Conservation (phyloP, 2,797 vertebrate genomes). For the Oreochromis mossambicus region DNA sequence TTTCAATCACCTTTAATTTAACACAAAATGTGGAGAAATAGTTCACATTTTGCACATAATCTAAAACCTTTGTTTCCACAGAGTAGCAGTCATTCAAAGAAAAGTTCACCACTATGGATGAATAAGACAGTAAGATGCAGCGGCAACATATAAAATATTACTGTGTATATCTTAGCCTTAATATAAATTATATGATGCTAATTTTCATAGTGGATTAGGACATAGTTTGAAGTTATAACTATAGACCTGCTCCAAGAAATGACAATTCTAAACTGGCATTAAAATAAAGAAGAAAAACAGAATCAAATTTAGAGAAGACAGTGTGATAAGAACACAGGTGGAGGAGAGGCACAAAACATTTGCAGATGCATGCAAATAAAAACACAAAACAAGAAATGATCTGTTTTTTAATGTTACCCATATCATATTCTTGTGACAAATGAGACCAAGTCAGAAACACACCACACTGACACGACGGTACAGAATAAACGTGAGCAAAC, state of each 20-base stretch:
- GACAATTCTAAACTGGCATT: accelerated
- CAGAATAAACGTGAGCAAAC: background rate
- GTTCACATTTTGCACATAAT: background rate
- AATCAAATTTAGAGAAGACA: background rate
- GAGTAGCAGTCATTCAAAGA: accelerated
- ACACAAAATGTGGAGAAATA: background rate
- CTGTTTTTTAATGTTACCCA: background rate
- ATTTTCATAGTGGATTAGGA: background rate
- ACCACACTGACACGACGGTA: background rate
- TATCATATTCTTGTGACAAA: background rate
- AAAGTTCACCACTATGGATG: background rate
- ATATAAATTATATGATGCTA: background rate
- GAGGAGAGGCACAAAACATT: background rate
- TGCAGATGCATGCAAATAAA: background rate
- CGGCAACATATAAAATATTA: background rate
- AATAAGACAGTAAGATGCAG: background rate
- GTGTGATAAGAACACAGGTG: background rate
- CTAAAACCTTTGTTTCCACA: background rate
- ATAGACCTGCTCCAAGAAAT: background rate
- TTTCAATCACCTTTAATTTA: background rate
- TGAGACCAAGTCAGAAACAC: background rate
- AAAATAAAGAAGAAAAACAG: background rate
- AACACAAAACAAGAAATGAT: background rate
- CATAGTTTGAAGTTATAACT: background rate
- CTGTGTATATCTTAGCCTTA: background rate